These are phyloP conservation scores for Dicaeum eximium DNA, from an alignment of 2,113 vertebrate species.

Conservation along the genomic window DNA sequence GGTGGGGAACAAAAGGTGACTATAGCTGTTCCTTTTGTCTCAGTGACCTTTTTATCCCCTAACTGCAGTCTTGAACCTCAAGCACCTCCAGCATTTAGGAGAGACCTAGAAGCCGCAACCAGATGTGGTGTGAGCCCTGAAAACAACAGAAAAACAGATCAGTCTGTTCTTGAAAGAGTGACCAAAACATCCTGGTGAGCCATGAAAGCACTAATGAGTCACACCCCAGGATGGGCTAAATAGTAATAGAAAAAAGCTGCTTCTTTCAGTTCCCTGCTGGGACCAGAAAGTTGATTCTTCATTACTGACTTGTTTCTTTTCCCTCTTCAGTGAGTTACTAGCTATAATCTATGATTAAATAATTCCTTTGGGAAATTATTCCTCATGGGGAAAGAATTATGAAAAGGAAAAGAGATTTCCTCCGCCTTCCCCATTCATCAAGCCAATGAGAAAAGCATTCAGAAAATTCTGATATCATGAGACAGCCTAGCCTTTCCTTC, in stretches of 20 bases:
- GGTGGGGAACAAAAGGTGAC: not conserved
- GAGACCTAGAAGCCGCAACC: not conserved
- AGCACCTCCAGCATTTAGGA: not conserved
- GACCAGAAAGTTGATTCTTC: not conserved
- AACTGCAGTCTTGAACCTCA: not conserved
- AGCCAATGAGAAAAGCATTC: not conserved
- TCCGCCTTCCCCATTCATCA: not conserved
- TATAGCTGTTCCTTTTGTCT: not conserved
- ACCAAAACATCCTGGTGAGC: not conserved
- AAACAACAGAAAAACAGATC: not conserved
- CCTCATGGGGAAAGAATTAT: not conserved
- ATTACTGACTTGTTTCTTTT: not conserved
- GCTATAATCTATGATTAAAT: not conserved
- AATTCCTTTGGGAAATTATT: not conserved
- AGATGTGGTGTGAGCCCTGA: not conserved
- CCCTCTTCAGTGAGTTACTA: not conserved
- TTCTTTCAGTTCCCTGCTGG: not conserved
- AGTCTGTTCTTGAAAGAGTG: not conserved
- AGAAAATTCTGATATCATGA: not conserved
- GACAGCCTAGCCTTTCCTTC: not conserved
- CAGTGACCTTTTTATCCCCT: not conserved
- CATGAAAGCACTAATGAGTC: slow-evolving; percentile 20
- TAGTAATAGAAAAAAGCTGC: not conserved
- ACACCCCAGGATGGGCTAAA: not conserved
- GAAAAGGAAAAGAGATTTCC: not conserved